Base-by-base conservation (phyloP, 2,113 vertebrate species). In the Ivindomyrus marchei region DNA sequence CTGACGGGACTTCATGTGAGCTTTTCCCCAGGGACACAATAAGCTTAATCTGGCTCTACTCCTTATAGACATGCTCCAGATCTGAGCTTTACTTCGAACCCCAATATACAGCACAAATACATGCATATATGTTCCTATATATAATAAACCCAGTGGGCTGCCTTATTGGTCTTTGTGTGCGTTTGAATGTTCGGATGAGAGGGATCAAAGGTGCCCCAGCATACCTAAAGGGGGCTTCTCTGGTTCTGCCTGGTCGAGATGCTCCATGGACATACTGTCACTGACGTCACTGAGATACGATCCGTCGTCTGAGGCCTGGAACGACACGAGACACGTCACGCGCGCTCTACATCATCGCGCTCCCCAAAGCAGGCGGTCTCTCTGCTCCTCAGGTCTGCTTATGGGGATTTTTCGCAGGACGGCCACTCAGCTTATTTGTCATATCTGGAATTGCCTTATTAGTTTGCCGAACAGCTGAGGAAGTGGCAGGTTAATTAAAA, bases 231-330 rank as follows among this genome's bases (percentile, higher is more conserved):
- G 96, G 90, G 96, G 96, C 92, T 96, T 97, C 93, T 97, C 97
- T 91, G 93, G 95, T 84, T 98, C 97, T 21, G 95, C 95, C 86
- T 98, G 97, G 36, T 96, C 97, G 90, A 98, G 95, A 93, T 98
- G 98, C 93, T 99, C 98, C 95, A 99, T 95, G n/a, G 98, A 99
- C 91, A 96, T 94, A 84, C 98, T 99, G 94, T 99, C 98, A 94
- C 98, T 99, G 92, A 99, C 94, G 93, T 99, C 98, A 91, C 98
- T 99, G 91, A 96, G 97, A 39, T 99, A 98, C 0, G 98, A 99
- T 87, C 98, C 98, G 92, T 99, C 98, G 87, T 99, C 98, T 0
- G 98, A 99, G 88, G 95, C 95, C 98, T 99, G 66, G 93, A 93
- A 52, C 4, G 27, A 77, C 21, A 47, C 0, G 42, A 74, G 17